Conservation (phyloP, 1,140 invertebrate genomes). For the Pseudomyrmex dendroicus region DNA sequence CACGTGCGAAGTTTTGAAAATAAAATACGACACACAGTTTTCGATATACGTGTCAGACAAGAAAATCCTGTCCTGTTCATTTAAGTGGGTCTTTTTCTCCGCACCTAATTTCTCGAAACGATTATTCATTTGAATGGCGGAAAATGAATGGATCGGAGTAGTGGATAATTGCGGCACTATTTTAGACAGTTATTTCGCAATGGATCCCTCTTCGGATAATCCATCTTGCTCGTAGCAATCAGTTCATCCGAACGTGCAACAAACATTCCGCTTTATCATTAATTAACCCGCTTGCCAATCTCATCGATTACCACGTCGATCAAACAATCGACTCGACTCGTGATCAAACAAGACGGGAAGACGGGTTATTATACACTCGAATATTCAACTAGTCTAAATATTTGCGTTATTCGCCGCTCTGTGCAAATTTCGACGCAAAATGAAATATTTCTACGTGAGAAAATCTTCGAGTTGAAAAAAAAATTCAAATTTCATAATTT, state of each 20-base stretch:
- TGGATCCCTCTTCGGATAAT: slow-evolving; percentile 22
- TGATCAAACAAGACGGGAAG: slow-evolving; percentile 33
- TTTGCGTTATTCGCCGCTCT: slow-evolving; percentile 23
- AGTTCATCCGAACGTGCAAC: slow-evolving; percentile 26
- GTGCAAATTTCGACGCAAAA: background rate
- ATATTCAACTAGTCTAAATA: slow-evolving; percentile 14
- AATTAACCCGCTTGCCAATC: slow-evolving; percentile 51
- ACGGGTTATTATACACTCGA: background rate
- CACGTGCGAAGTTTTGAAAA: too few species aligned
- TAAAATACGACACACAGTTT: too few species aligned
- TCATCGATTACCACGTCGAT: slow-evolving; percentile 23
- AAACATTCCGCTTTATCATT: slow-evolving; percentile 58
- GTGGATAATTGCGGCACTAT: background rate
- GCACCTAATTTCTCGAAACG: slow-evolving; percentile 11
- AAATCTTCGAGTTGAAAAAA: too few species aligned
- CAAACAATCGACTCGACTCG: slow-evolving; percentile 42
- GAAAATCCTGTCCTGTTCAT: too few species aligned
- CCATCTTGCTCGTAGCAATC: slow-evolving; percentile 4
- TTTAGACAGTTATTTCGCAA: slow-evolving; percentile 19
- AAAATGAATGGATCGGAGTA: background rate
- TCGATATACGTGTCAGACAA: too few species aligned
- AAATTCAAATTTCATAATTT: too few species aligned
- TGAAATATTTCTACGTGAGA: background rate
- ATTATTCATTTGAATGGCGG: slow-evolving; percentile 10
- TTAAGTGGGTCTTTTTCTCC: too few species aligned